Conservation (phyloP, 2,113 vertebrate species). For the Misgurnus mizolepis region DNA sequence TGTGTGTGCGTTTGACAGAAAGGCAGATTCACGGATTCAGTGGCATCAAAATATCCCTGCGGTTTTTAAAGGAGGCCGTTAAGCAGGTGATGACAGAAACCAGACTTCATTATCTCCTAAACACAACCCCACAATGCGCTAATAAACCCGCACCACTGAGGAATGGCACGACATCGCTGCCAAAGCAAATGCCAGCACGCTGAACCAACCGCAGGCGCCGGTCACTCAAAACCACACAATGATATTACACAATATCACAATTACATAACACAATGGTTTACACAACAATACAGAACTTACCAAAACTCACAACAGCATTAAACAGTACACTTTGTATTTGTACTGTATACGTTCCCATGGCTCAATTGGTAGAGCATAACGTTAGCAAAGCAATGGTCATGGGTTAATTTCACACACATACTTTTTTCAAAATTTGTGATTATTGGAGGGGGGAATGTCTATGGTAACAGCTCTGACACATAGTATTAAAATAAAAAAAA, state of each 20-base stretch:
- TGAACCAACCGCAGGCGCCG: background rate
- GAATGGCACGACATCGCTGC: background rate
- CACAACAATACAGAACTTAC: too few relatives aligned
- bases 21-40: background rate
- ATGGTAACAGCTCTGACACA: too few relatives aligned
- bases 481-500: too few relatives aligned
- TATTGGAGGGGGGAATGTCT: too few relatives aligned
- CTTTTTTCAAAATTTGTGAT: too few relatives aligned
- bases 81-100: conserved; percentile 24
- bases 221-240: background rate
- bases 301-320: too few relatives aligned
- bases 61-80: conserved; percentile 16
- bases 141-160: background rate
- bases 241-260: background rate
- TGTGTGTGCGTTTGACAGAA: conserved; percentile 12
- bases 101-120: conserved; percentile 23
- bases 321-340: too few relatives aligned
- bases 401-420: too few relatives aligned
- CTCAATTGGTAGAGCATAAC: too few relatives aligned
- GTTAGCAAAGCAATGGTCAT: too few relatives aligned
- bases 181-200: too few relatives aligned
- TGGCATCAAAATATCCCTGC: conserved; percentile 26
- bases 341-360: too few relatives aligned
- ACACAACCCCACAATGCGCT: conserved; percentile 15
- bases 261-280: background rate